Base-by-base conservation (phyloP, 2,113 vertebrate genomes). In the Engystomops pustulosus region DNA sequence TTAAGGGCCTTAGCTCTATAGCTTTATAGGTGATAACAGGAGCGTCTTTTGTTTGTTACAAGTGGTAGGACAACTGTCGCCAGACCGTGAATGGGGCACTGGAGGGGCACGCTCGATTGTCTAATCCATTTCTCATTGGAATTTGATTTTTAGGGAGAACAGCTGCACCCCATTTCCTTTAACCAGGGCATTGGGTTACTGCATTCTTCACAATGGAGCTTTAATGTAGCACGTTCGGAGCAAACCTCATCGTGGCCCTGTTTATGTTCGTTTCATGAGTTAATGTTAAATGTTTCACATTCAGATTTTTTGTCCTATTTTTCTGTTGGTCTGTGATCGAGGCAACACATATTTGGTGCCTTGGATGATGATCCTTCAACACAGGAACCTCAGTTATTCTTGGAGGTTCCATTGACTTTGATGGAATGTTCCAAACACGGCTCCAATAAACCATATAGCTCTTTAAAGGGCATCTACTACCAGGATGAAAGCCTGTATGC, bases 81-180 rank as follows among this genome's bases (percentile, higher is more conserved):
- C 74, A 55, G 74, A 58, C 34, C 75, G 20, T 58, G 32, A 58
- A n/a, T 55, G 44, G n/a, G 32, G 49, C 18, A 60, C 34, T 23
- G 32, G 8, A 14, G 74, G 49, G 30, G 74, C 49, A 9, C 5
- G n/a, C 51, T 41, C 32, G 6, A 38, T 38, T 58, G 51, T 77
- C 32, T 77, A 77, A 77, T 41, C 51, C 51, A 41, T 77, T 77
- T 60, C 32, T 58, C 53, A 58, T 77, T 60, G 75, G 51, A 77
- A 77, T 77, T 77, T 58, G 75, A 58, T 58, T 77, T 77, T 58
- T 77, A 34, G 51, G 75, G 51, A 58, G 12, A 12, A 77, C 75
- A 77, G 75, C 75, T 77, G 74, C 75, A 76, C 75, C 75, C 75
- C 51, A 58, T 60, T 77, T 77, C 51, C 75, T 58, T 9, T 38